These are phyloP conservation scores for Oligia latruncula DNA, from an alignment of 2,888 invertebrate species.

Conservation along the genomic window DNA sequence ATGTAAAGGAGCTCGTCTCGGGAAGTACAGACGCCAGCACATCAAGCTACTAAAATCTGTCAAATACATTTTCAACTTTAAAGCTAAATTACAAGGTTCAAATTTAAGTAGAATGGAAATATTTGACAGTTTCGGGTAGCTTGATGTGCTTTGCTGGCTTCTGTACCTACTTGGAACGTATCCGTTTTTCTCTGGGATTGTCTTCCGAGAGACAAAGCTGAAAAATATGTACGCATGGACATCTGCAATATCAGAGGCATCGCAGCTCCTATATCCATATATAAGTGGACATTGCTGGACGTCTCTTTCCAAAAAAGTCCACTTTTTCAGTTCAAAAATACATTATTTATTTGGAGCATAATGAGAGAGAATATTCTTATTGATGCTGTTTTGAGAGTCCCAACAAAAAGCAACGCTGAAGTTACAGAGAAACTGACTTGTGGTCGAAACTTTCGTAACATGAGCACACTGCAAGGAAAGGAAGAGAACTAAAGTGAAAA, in stretches of 20 bases:
- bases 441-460: background rate
- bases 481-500: background rate
- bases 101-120: too few species aligned
- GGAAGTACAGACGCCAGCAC: background rate
- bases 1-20: background rate
- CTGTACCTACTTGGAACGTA: background rate
- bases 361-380: background rate
- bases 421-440: background rate
- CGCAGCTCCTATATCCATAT: background rate
- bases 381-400: background rate
- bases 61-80: too few species aligned
- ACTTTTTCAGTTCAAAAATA: background rate
- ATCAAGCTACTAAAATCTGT: too few species aligned
- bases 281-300: background rate
- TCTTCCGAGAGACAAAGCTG: background rate
- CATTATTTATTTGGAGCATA: background rate
- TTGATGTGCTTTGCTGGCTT: too few species aligned
- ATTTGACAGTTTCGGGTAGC: too few species aligned
- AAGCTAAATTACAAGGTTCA: too few species aligned
- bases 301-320: background rate
- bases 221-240: background rate
- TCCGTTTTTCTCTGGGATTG: background rate
- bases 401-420: background rate
- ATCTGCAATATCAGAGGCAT: background rate
- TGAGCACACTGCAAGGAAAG: background rate